Evolutionary conservation across 2,888 invertebrate genomes (phyloP).

Genomic region (Rotaria macrura): DNA sequence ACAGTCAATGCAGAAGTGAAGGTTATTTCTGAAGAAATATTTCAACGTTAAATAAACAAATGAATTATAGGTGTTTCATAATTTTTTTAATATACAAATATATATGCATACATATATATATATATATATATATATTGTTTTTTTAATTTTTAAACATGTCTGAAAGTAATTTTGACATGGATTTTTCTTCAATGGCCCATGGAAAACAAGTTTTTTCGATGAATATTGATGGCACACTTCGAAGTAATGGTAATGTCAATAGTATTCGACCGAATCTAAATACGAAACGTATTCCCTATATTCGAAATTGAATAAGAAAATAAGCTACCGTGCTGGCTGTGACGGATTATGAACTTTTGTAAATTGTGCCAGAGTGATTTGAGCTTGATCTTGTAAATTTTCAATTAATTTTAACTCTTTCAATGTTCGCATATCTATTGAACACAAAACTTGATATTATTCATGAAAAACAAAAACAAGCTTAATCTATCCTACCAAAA

Average conservation of each 20-base stretch:
- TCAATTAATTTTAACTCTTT: conserved; percentile 91
- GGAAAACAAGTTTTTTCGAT: conserved; percentile 84
- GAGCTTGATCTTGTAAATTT: conserved; percentile 92
- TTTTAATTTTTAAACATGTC: conserved; percentile 84
- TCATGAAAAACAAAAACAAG: too few relatives aligned
- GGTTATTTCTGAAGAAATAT: neutral
- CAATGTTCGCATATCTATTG: conserved; percentile 75
- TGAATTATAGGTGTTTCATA: neutral
- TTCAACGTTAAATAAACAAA: neutral
- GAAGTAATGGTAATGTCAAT: conserved; percentile 72
- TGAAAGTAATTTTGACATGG: conserved; percentile 91
- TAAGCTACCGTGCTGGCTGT: conserved; percentile 59
- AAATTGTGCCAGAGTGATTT: conserved; percentile 90
- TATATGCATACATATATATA: neutral
- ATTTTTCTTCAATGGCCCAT: conserved; percentile 80
- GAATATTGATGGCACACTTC: conserved; percentile 67
- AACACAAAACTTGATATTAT: neutral
- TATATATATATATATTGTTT: too few relatives aligned
- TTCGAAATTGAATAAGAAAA: neutral
- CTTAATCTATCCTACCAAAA: conserved; percentile 61
- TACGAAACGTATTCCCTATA: neutral
- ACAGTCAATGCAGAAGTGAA: neutral
- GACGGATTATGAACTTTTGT: conserved; percentile 74
- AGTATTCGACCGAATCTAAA: conserved; percentile 71
- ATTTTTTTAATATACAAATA: neutral